Percentiles rank a stretch among this genome's conserved stretches.
Conservation (phyloP, 2,888 invertebrate genomes). For the Hypercompe scribonia region DNA sequence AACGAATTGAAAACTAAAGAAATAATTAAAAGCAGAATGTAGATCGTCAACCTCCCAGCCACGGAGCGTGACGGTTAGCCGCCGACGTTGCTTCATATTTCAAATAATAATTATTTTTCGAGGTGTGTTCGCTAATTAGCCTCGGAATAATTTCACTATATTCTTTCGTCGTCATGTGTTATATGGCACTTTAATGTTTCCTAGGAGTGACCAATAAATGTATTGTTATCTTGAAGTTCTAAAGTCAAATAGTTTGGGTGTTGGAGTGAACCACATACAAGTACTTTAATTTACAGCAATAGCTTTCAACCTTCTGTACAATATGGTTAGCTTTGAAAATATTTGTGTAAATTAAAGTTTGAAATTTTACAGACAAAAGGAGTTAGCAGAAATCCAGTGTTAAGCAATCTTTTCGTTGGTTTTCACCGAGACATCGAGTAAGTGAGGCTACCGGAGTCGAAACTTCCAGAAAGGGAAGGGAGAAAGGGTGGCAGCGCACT, state of each 20-base stretch:
- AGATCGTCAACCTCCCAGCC: slow-evolving; percentile 70
- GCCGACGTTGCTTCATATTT: slow-evolving; percentile 74
- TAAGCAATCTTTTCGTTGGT: too few species aligned
- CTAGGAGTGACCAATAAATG: slow-evolving; percentile 26
- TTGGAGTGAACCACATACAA: neutral
- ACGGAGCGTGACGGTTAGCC: slow-evolving; percentile 76
- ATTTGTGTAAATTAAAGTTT: neutral
- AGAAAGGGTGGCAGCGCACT: too few species aligned
- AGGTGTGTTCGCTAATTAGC: slow-evolving; percentile 75
- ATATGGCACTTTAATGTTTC: slow-evolving; percentile 38
- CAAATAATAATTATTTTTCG: slow-evolving; percentile 78
- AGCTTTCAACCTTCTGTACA: neutral
- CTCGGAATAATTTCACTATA: slow-evolving; percentile 62
- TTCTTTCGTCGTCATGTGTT: slow-evolving; percentile 43
- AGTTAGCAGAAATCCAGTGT: too few species aligned
- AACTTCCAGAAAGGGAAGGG: too few species aligned
- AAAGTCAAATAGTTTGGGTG: neutral
- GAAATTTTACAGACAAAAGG: neutral
- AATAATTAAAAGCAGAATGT: slow-evolving; percentile 57
- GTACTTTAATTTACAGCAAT: neutral
- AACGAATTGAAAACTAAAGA: slow-evolving; percentile 57
- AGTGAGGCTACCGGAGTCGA: too few species aligned
- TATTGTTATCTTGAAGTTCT: slow-evolving; percentile 8
- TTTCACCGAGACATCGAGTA: too few species aligned
- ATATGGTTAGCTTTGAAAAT: neutral